Conservation (phyloP, 2,888 invertebrate species). For the Caenorhabditis imperialis region DNA sequence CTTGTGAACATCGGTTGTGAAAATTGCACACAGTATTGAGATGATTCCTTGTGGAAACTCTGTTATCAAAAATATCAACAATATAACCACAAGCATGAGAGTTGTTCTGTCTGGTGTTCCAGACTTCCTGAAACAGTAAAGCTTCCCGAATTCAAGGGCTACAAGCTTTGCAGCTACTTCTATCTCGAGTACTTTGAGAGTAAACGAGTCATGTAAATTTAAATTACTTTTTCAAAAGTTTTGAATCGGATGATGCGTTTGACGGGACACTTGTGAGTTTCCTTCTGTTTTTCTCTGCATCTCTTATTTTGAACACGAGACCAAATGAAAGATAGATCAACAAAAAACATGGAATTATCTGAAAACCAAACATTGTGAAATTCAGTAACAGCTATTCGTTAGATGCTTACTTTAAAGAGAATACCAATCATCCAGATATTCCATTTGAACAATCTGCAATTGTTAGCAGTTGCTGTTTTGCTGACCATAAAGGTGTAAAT, state of each 20-base stretch:
- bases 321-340: constrained; percentile 70
- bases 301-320: constrained; percentile 69
- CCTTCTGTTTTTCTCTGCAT: constrained; percentile 71
- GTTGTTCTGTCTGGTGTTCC: constrained; percentile 83
- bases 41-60: constrained; percentile 82
- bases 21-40: constrained; percentile 74
- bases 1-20: constrained; percentile 71
- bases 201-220: too few relatives aligned
- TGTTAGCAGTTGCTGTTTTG: constrained; percentile 63
- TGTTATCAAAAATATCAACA: constrained; percentile 85
- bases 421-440: constrained; percentile 77
- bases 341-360: constrained; percentile 75
- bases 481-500: constrained; percentile 72
- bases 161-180: too few relatives aligned
- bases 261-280: constrained; percentile 62
- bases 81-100: constrained; percentile 86
- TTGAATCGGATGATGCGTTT: constrained; percentile 50
- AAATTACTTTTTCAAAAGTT: constrained; percentile 54
- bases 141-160: too few relatives aligned
- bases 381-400: too few relatives aligned
- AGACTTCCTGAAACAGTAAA: constrained; percentile 54
- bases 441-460: constrained; percentile 72
- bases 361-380: constrained; percentile 21
- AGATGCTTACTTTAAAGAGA: constrained; percentile 68
- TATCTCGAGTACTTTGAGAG: too few relatives aligned